A percentile compares a stretch with the other conserved stretches of the same genome.
Evolutionary conservation across 2,888 invertebrate species (phyloP).

Genomic region (Cacoxenus indagator): DNA sequence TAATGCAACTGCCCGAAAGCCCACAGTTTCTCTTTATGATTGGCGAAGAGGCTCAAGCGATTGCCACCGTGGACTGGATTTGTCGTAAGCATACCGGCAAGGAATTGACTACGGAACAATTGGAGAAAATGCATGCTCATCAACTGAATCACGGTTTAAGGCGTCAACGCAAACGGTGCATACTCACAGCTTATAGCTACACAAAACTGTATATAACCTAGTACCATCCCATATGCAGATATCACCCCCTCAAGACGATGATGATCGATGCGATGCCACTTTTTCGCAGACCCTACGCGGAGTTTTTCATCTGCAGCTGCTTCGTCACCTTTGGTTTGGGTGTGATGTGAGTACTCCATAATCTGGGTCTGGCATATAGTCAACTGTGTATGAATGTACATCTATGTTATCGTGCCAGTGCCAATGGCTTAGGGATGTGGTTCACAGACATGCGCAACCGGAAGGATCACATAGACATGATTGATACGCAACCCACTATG

Average conservation of each 20-base stretch:
- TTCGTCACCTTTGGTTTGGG: slow-evolving; percentile 48
- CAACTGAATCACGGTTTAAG: not conserved
- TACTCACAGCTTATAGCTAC: not conserved
- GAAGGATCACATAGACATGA: slow-evolving; percentile 35
- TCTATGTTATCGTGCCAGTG: slow-evolving; percentile 28
- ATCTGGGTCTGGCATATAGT: not conserved
- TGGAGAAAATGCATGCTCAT: slow-evolving; percentile 29
- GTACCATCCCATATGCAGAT: not conserved
- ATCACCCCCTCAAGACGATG: slow-evolving; percentile 32
- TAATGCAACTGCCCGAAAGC: slow-evolving; percentile 49
- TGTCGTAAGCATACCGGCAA: slow-evolving; percentile 40
- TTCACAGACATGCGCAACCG: slow-evolving; percentile 49
- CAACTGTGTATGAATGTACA: not conserved
- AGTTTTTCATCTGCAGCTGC: slow-evolving; percentile 40
- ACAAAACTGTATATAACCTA: not conserved
- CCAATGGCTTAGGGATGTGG: slow-evolving; percentile 53
- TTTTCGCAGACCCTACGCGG: slow-evolving; percentile 44
- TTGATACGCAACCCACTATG: slow-evolving; percentile 31
- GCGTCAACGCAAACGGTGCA: slow-evolving; percentile 1
- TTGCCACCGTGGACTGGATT: slow-evolving; percentile 43
- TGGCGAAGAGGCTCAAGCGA: slow-evolving; percentile 32
- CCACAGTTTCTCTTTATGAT: slow-evolving; percentile 48
- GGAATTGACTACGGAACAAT: slow-evolving; percentile 34
- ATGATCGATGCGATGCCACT: slow-evolving; percentile 43
- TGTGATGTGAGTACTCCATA: slow-evolving; percentile 39